These are phyloP conservation scores for Lepidurus arcticus DNA, from an alignment of 1,140 invertebrate genomes.

Conservation along the genomic window DNA sequence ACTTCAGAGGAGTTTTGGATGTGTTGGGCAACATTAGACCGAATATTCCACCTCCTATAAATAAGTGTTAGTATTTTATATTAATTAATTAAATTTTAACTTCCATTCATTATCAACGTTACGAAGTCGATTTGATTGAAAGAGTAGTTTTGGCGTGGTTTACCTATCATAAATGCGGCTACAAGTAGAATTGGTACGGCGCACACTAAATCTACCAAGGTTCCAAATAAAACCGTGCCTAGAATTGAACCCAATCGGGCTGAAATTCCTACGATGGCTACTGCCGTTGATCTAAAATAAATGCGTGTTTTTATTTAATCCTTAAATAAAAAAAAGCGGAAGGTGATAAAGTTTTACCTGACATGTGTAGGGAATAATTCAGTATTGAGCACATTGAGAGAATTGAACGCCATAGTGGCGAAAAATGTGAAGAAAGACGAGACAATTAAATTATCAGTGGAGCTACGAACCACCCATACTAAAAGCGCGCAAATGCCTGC, in stretches of 20 bases:
- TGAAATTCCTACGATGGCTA: neutral
- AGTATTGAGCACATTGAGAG: neutral
- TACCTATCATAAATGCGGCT: conserved; percentile 15
- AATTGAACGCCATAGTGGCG: neutral
- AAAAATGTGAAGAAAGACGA: neutral
- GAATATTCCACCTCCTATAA: neutral
- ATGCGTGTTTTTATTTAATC: neutral
- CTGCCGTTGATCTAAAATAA: conserved; percentile 13
- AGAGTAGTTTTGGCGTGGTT: neutral
- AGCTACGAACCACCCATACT: neutral
- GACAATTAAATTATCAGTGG: neutral
- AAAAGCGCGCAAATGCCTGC: conserved; percentile 7
- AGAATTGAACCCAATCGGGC: neutral
- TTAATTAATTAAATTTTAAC: neutral
- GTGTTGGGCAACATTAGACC: neutral
- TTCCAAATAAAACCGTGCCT: neutral
- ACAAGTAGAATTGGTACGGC: conserved; percentile 8
- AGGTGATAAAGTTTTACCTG: neutral
- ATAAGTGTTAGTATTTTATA: neutral
- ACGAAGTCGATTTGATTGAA: neutral
- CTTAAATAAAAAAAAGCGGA: neutral
- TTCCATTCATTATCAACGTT: too few species aligned
- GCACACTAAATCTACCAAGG: neutral
- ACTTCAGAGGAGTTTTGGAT: neutral
- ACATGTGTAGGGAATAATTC: neutral